Base-by-base conservation (phyloP, 2,888 invertebrate species). In the Cistogaster globosa region DNA sequence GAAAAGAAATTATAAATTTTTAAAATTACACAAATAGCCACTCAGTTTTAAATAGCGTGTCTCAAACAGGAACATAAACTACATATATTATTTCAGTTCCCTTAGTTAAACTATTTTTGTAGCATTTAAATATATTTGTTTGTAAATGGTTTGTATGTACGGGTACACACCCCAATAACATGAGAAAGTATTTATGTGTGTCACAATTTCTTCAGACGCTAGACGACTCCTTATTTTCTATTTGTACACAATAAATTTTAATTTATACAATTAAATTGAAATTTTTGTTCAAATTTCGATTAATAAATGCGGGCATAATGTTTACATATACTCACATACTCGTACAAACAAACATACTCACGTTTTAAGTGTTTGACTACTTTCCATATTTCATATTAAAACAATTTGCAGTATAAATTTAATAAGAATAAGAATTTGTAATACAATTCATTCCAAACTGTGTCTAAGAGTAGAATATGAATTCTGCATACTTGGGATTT, bases 251-350 rank as follows among this genome's bases (percentile, higher is more conserved):
- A 78, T 78, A 32, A 78, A 78, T 78, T 71, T 80, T 74, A 80
- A 80, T 80, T 80, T 80, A 80, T 80, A 80, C 80, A 74, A 80
- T 80, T 74, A 58, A 80, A 80, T 80, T 74, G 74, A 80, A 80
- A 80, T 74, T 80, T 80, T 67, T 80, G 80, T 80, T 80, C 74
- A 74, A 80, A 67, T 58, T 80, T 72, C 67, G 80, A 72, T 80
- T 80, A 80, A 67, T 80, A 80, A 74, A 80, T 80, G 74, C 74
- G 80, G 74, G 80, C 62, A 69, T 65, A 77, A 68, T 36, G 7
- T 32, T 42, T 26, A 32, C 16, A 69, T 1, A 26, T n/a, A 67
- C 36, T n/a, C 14, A 42, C 16, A 14, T 20, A 51, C 5, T n/a
- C n/a, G 5, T 36, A 63, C 11, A 36, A 22, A 71, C 20, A 11